Base-by-base conservation (phyloP, 1,140 invertebrate genomes). In the Aphis gossypii region DNA sequence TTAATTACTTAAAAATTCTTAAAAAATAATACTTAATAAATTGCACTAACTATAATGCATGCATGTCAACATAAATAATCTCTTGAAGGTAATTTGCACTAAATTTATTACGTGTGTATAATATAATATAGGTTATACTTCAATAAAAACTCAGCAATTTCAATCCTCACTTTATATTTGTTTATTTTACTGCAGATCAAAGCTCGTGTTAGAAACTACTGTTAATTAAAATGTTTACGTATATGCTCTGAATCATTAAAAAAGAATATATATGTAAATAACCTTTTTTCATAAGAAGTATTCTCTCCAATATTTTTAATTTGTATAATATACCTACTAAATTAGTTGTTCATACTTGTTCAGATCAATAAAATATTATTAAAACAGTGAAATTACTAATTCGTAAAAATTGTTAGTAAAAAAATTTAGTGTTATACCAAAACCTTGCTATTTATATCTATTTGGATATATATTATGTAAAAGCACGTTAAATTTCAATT, bases 211-310 rank as follows among this genome's bases (percentile, higher is more conserved):
- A 41, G n/a, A 56, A 23, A 89, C 35, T 56, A 14, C 38, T 48
- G 23, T 89, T 56, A 89, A 56, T 89, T 89, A 89, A 38, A 89
- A 51, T 41, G 38, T 54, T 89, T 54, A 56, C 35, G 23, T 54
- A 51, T 11, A 20, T n/a, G 35, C 46, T 38, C 48, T 56, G 14
- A 76, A n/a, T 76, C n/a, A n/a, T 76, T 38, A 6, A 25, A 51
- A 25, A 51, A 25, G 38, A 54, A 89, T 56, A 38, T 4, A 48
- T 76, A 76, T 11, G 21, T 9, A 18, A 89, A 41, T 89, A 38
- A 89, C 35, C 0, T 56, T 56, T 56, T 25, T 89, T 56, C 0
- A 38, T 14, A 25, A 38, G 14, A 18, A 89, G 8, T 56, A 41
- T 25, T 35, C 1, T 41, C 23, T 54, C 46, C n/a, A 2, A 88